These are phyloP conservation scores for Lochmaea capreae DNA, from an alignment of 2,888 invertebrate genomes.

Conservation along the genomic window DNA sequence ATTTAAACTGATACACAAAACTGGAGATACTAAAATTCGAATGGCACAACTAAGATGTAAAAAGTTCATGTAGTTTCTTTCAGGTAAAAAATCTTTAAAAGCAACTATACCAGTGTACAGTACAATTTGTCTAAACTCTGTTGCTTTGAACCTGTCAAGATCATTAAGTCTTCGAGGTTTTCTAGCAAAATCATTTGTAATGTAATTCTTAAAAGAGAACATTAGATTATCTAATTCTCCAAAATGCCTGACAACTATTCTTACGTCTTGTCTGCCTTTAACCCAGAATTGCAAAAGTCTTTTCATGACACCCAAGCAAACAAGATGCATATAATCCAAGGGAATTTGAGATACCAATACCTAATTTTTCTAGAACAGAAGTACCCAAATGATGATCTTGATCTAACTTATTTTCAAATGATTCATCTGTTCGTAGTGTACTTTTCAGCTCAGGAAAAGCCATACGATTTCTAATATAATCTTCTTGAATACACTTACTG, in stretches of 20 bases:
- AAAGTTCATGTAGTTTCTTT: constrained; percentile 44
- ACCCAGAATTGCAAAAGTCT: not conserved
- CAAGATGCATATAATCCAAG: not conserved
- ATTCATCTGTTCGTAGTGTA: not conserved
- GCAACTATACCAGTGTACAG: constrained; percentile 46
- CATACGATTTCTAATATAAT: not conserved
- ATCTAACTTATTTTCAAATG: not conserved
- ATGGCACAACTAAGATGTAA: constrained; percentile 44
- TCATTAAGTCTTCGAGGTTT: constrained; percentile 20
- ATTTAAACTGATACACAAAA: constrained; percentile 36
- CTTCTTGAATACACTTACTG: not conserved
- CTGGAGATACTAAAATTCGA: constrained; percentile 40
- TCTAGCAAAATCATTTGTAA: constrained; percentile 21
- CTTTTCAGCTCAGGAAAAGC: not conserved
- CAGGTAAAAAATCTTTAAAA: constrained; percentile 43
- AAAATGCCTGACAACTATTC: no score
- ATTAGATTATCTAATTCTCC: no score
- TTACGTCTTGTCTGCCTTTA: no score
- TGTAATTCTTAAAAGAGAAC: constrained; percentile 10
- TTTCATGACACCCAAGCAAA: not conserved
- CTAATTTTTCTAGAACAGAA: not conserved
- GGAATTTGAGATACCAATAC: not conserved
- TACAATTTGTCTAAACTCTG: constrained; percentile 23
- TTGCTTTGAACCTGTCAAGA: constrained; percentile 24
- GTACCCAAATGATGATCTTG: not conserved